These are phyloP conservation scores for Mesoclemmys tuberculata DNA, from an alignment of 2,113 vertebrate species.

Conservation along the genomic window DNA sequence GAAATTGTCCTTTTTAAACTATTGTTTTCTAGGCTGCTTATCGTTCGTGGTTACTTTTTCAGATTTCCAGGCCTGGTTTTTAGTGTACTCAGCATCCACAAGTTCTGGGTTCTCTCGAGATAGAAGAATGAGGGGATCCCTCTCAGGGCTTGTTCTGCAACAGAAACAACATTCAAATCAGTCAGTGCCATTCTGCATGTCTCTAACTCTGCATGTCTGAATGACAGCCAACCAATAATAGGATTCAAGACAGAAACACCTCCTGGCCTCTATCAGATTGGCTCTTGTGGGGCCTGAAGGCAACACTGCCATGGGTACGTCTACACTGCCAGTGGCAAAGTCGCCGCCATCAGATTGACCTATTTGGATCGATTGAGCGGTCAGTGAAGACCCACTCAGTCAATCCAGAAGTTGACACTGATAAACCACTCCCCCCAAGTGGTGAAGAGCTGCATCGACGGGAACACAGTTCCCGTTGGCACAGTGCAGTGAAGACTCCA, in stretches of 20 bases:
- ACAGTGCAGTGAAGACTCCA: too few relatives aligned
- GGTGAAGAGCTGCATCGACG: too few relatives aligned
- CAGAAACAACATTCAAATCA: conserved; percentile 32
- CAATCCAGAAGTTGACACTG: too few relatives aligned
- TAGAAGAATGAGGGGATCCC: conserved; percentile 95
- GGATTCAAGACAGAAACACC: background rate
- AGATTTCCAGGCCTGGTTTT: conserved; percentile 99
- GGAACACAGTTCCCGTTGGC: too few relatives aligned
- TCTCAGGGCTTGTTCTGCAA: conserved; percentile 93
- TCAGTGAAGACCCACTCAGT: too few relatives aligned
- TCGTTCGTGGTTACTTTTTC: conserved; percentile 84
- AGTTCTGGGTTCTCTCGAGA: conserved; percentile 91
- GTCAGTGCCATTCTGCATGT: background rate
- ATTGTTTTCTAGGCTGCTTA: background rate
- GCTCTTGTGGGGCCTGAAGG: background rate
- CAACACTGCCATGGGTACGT: background rate
- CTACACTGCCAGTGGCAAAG: too few relatives aligned
- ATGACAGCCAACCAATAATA: background rate
- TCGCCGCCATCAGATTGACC: too few relatives aligned
- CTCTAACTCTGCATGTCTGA: background rate
- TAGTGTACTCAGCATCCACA: conserved; percentile 96
- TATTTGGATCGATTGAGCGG: too few relatives aligned
- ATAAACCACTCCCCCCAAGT: too few relatives aligned
- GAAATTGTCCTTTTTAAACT: background rate
- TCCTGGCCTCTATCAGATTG: background rate